Percentiles rank a stretch among this genome's conserved stretches.
phyloP scores from a whole-genome alignment of 2,113 vertebrate genomes.

The Ardeotis arabs region DNA sequence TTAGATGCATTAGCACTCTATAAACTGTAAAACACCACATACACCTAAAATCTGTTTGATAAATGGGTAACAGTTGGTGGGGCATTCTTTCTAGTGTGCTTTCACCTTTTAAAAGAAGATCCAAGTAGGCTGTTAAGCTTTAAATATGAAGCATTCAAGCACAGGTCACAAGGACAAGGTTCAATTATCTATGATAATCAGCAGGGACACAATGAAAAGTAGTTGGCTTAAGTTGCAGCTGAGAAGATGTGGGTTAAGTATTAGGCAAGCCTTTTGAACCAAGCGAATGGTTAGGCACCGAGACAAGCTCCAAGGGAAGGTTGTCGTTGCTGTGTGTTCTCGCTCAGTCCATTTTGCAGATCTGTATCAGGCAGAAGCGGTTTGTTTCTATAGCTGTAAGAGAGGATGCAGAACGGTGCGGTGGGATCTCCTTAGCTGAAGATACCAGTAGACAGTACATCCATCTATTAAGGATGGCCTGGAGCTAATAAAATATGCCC shows the following conservation, averaged over 20 bases:
- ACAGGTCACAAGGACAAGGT: background rate
- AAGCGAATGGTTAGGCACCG: background rate
- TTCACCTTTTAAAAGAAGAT: background rate
- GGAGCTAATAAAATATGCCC: background rate
- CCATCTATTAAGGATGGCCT: background rate
- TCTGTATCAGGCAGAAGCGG: background rate
- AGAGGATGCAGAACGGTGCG: background rate
- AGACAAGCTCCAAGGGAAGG: background rate
- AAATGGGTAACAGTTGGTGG: background rate
- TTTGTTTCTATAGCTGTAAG: background rate
- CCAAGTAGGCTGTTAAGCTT: background rate
- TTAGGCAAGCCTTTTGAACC: background rate
- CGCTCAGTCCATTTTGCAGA: background rate
- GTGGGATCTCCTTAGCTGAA: background rate
- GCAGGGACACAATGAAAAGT: background rate
- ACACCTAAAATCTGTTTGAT: slow-evolving; percentile 2
- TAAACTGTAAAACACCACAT: background rate
- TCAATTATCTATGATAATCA: background rate
- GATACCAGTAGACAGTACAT: background rate
- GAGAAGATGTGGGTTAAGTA: background rate
- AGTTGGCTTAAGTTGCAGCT: background rate
- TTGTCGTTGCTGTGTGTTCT: background rate
- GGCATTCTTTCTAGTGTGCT: background rate
- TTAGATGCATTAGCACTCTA: background rate
- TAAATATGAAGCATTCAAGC: background rate